phyloP scores from a whole-genome alignment of 2,797 vertebrate species.

The Nyctibius grandis region DNA sequence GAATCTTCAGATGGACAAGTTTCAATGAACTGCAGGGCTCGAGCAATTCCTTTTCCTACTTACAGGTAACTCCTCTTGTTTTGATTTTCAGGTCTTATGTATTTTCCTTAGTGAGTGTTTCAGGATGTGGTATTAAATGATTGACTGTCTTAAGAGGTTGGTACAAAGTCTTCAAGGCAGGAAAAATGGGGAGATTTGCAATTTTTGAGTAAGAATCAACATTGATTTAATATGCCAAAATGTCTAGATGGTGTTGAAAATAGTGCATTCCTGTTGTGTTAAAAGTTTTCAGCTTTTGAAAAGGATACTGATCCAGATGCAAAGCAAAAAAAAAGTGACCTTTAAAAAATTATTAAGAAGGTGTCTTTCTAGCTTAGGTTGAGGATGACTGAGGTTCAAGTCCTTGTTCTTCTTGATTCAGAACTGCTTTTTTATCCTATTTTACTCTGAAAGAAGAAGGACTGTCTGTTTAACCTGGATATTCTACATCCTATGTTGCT shows the following conservation, averaged over 20 bases:
- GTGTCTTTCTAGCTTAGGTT: not conserved
- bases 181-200: not conserved
- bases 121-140: not conserved
- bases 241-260: not conserved
- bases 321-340: not conserved
- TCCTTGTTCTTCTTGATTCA: not conserved
- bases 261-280: not conserved
- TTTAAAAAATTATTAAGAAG: not conserved
- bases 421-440: not conserved
- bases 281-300: not conserved
- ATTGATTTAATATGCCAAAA: not conserved
- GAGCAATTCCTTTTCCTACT: constrained; percentile 86
- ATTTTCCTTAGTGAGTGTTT: not conserved
- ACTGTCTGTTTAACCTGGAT: not conserved
- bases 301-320: not conserved
- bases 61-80: constrained; percentile 83
- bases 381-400: not conserved
- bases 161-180: not conserved
- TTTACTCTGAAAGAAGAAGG: not conserved
- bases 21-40: constrained; percentile 89
- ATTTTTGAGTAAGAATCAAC: not conserved
- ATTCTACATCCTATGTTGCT: not conserved
- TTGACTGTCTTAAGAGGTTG: not conserved
- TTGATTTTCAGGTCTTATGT: not conserved
- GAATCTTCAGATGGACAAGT: constrained; percentile 93